phyloP scores from a whole-genome alignment of 2,797 vertebrate genomes.

The Mallotus villosus region DNA sequence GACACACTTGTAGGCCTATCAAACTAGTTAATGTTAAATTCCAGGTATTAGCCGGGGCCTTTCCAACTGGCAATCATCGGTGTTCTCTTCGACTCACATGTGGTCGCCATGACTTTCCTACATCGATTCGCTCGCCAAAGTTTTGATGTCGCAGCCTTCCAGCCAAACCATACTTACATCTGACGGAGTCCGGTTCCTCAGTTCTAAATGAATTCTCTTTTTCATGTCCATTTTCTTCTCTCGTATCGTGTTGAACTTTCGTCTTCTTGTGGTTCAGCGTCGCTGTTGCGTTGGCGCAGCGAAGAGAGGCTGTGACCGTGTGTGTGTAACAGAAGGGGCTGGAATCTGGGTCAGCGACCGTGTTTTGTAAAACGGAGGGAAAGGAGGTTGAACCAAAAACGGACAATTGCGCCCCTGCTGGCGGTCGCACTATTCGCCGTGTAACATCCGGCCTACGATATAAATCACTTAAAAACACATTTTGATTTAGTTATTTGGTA shows the following conservation, averaged over 20 bases:
- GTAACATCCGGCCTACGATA: neutral
- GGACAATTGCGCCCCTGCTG: constrained; percentile 66
- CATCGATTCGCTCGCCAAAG: constrained; percentile 5
- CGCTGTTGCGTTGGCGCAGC: constrained; percentile 1
- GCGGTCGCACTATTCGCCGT: constrained; percentile 59
- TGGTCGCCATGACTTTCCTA: neutral
- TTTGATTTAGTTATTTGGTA: neutral
- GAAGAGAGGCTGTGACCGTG: neutral
- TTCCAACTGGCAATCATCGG: neutral
- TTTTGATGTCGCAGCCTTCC: constrained; percentile 15
- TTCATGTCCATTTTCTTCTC: constrained; percentile 84
- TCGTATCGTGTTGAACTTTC: constrained; percentile 26
- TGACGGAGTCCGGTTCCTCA: constrained; percentile 85
- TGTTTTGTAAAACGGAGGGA: constrained; percentile 70
- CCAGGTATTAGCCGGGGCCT: neutral
- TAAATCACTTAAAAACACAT: neutral
- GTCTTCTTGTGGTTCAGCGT: neutral
- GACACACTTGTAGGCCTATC: neutral
- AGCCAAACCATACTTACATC: constrained; percentile 76
- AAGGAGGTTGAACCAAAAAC: constrained; percentile 57
- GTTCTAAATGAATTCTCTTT: constrained; percentile 84
- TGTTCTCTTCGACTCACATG: neutral
- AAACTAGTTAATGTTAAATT: neutral
- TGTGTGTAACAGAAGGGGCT: no score
- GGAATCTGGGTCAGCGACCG: constrained; percentile 3